These are phyloP conservation scores for Bergia sp. DNA, from an alignment of 92 coral and sea anemone genomes.

Conservation along the genomic window DNA sequence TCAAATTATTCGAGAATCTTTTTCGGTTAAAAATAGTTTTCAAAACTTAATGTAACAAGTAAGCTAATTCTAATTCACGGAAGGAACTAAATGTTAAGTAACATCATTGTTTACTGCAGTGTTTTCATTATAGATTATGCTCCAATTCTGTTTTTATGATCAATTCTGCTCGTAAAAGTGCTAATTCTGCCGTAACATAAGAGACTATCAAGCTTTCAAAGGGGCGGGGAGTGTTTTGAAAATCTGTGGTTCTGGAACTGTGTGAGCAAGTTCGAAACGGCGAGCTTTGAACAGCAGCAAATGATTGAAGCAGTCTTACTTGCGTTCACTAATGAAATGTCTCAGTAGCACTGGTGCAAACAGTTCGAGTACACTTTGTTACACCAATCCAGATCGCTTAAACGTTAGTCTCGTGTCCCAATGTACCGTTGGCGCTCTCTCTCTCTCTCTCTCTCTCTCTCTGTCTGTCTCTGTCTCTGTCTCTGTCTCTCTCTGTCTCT, in stretches of 20 bases:
- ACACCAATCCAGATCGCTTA: not conserved
- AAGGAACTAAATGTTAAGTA: not conserved
- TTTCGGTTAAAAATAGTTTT: too few species aligned
- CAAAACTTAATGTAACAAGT: not conserved
- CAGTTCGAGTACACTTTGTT: not conserved
- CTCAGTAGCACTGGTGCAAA: not conserved
- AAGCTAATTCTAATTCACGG: not conserved
- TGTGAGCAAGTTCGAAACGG: not conserved
- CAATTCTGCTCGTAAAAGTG: too few species aligned
- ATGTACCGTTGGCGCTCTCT: not conserved
- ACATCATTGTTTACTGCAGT: too few species aligned
- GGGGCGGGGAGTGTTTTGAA: too few species aligned
- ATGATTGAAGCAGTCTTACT: not conserved
- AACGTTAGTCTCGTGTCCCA: not conserved
- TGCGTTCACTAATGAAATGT: not conserved
- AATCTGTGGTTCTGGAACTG: not conserved
- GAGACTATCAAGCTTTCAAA: too few species aligned
- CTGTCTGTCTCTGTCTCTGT: too few species aligned
- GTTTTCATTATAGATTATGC: too few species aligned
- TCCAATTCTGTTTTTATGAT: too few species aligned
- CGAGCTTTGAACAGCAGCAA: not conserved
- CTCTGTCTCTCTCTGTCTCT: too few species aligned
- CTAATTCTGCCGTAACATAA: too few species aligned
- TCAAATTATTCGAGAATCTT: not conserved
- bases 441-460: too few species aligned